phyloP scores from a whole-genome alignment of 2,113 vertebrate species.

The Clarias gariepinus region DNA sequence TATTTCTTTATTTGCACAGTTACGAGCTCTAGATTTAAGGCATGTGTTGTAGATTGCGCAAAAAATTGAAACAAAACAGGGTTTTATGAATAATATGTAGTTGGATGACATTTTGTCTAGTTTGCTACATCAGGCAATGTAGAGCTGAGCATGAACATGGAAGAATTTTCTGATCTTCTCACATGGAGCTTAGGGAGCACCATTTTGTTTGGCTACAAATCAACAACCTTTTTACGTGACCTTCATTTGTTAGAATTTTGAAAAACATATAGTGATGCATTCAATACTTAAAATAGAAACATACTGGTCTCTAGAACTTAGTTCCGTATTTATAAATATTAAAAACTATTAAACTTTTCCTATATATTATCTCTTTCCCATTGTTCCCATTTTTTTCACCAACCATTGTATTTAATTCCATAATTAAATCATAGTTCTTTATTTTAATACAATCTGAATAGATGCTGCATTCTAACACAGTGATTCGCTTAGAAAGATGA shows the following conservation, averaged over 20 bases:
- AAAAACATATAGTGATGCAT: not conserved
- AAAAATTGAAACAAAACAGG: not conserved
- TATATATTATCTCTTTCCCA: not conserved
- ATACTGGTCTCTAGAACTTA: not conserved
- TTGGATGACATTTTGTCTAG: constrained; percentile 4
- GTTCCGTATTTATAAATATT: not conserved
- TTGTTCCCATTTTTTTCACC: too few species aligned
- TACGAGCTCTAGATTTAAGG: constrained; percentile 6
- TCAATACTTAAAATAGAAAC: not conserved
- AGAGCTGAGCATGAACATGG: not conserved
- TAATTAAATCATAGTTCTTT: not conserved
- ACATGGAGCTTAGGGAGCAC: not conserved
- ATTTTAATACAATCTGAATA: constrained; percentile 1
- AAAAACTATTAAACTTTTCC: not conserved
- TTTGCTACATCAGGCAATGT: not conserved
- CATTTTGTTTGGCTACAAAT: not conserved
- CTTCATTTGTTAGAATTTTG: not conserved
- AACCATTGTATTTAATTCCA: not conserved
- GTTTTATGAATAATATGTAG: not conserved
- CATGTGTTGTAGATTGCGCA: not conserved
- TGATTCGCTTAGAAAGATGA: constrained; percentile 1
- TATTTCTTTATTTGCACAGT: not conserved
- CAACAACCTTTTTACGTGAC: not conserved
- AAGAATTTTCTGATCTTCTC: constrained; percentile 11
- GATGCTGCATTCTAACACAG: constrained; percentile 11